phyloP scores from a whole-genome alignment of 1,140 invertebrate species.

The Myzus persicae region DNA sequence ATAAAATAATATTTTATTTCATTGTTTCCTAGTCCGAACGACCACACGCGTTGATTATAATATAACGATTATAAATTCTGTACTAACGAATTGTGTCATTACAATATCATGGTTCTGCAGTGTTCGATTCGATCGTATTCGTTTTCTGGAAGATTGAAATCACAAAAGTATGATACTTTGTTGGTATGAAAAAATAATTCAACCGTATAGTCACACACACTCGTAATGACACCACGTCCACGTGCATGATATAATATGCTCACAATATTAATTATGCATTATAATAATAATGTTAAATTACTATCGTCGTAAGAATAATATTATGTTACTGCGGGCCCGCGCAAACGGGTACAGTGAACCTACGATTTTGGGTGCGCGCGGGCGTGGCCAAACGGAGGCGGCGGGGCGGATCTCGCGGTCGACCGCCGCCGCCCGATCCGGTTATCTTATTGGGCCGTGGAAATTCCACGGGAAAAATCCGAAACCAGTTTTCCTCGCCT shows the following conservation, averaged over 20 bases:
- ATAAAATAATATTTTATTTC: too few relatives aligned
- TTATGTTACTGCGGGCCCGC: background rate
- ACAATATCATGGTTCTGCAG: background rate
- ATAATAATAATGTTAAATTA: background rate
- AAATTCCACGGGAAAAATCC: constrained; percentile 55
- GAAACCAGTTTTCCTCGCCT: constrained; percentile 32
- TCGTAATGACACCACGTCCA: background rate
- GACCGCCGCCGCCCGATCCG: constrained; percentile 49
- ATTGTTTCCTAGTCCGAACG: too few relatives aligned
- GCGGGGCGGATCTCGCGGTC: constrained; percentile 53
- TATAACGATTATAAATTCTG: background rate
- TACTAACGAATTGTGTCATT: background rate
- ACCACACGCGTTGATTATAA: too few relatives aligned
- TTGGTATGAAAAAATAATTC: background rate
- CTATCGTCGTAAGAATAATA: background rate
- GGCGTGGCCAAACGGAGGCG: constrained; percentile 50
- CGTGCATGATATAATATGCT: background rate
- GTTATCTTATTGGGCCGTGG: constrained; percentile 57
- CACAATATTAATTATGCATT: background rate
- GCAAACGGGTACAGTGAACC: constrained; percentile 55
- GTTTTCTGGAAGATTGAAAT: background rate
- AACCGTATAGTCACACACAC: background rate
- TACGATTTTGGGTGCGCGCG: constrained; percentile 32
- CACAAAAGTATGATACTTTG: background rate
- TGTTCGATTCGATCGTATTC: background rate